Base-by-base conservation (phyloP, 2,888 invertebrate genomes). In the Biston stratarius region DNA sequence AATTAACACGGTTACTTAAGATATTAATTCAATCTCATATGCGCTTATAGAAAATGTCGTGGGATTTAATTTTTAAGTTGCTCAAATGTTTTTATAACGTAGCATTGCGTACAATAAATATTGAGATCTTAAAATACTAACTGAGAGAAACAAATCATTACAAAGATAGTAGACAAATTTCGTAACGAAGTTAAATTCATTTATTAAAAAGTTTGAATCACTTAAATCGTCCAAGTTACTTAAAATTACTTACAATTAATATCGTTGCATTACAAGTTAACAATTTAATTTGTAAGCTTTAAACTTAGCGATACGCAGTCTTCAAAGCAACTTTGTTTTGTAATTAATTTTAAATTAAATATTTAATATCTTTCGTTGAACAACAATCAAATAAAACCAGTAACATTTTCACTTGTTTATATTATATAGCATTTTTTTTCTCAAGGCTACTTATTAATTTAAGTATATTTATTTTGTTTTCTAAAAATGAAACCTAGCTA, bases 201-300 rank as follows among this genome's bases (percentile, higher is more conserved):
- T 48, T 38, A 48, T 60, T 60, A 51, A 40, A 42, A 51, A 60
- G 60, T 49, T 60, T 60, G 15, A 40, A 42, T 49, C 40, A 51
- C 40, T 49, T 40, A 24, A 49, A 33, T 51, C 10, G 48, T 49
- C 38, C 38, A 49, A 59, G 47, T 49, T 24, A 51, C 60, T 61
- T 42, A 36, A 12, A 34, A 52, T 51, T 44, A 60, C 42, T 60
- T 60, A 60, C 38, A 60, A 42, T 44, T 61, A 52, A 52, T 61
- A 61, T 52, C 52, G 42, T 49, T 51, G 61, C 61, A 61, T 40
- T 44, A 14, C 10, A 61, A 61, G 51, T 61, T 58, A 24, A 60
- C 49, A 49, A 42, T 49, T 59, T 24, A 38, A 51, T 42, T 60
- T 44, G 14, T 9, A 48, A 48, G 38, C 38, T 58, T 48, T 15